Percentiles rank a stretch among this genome's conserved stretches.
These are phyloP conservation scores for Magallana angulata DNA, from an alignment of 1,140 invertebrate species.

Conservation along the genomic window DNA sequence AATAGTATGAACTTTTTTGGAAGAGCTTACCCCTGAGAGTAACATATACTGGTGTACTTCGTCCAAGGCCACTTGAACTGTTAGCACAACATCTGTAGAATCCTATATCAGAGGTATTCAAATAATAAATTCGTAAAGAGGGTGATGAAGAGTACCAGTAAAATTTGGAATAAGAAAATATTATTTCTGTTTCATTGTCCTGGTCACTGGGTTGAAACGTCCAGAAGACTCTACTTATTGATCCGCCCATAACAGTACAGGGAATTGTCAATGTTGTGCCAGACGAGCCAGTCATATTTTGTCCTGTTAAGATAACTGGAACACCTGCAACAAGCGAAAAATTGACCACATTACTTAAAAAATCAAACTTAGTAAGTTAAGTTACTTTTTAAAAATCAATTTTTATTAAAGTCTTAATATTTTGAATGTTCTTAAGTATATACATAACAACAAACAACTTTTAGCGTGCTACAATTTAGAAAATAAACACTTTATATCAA, in stretches of 20 bases:
- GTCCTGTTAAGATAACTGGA: too few species aligned
- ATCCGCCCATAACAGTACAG: background rate
- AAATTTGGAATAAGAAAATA: background rate
- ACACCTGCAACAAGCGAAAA: too few species aligned
- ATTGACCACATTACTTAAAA: too few species aligned
- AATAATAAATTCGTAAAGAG: background rate
- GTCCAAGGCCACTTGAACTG: background rate
- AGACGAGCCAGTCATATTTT: background rate
- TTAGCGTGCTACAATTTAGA: too few species aligned
- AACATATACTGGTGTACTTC: background rate
- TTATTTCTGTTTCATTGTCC: background rate
- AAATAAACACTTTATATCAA: too few species aligned
- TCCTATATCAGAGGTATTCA: background rate
- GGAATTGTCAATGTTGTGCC: background rate
- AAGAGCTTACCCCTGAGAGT: background rate
- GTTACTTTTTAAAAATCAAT: too few species aligned
- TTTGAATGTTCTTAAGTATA: too few species aligned
- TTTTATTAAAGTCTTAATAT: too few species aligned
- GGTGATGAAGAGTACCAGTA: background rate
- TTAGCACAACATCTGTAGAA: slow-evolving; percentile 5
- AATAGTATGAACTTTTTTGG: too few species aligned
- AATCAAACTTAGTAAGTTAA: too few species aligned
- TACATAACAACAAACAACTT: too few species aligned
- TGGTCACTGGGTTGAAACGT: background rate
- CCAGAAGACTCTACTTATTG: background rate